Percentiles rank a stretch among this genome's conserved stretches.
phyloP scores from a whole-genome alignment of 2,113 vertebrate species.

The Ameiurus melas region DNA sequence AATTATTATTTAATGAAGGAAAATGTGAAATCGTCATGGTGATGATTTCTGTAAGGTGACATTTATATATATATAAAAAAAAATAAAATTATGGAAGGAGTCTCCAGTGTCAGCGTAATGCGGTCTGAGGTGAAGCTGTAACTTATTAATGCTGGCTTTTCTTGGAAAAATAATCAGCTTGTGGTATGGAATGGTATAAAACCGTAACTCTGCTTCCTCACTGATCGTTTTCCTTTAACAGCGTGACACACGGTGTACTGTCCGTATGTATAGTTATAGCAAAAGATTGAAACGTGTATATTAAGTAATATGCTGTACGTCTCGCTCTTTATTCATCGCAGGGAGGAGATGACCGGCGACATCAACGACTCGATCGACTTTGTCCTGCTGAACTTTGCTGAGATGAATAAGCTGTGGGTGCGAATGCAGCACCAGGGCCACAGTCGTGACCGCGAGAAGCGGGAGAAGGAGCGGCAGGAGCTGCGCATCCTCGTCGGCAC shows the following conservation, averaged over 20 bases:
- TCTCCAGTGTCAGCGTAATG: neutral
- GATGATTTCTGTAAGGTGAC: neutral
- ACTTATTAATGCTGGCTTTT: neutral
- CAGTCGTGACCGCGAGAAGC: conserved; percentile 93
- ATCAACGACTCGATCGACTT: conserved; percentile 98
- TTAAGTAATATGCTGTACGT: neutral
- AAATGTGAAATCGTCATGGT: too few species aligned
- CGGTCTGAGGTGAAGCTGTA: neutral
- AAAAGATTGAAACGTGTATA: neutral
- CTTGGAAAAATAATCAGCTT: neutral
- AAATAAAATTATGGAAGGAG: neutral
- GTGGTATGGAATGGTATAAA: neutral
- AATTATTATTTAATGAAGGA: too few species aligned
- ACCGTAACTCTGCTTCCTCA: neutral
- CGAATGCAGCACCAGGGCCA: conserved; percentile 99
- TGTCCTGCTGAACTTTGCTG: conserved; percentile 95
- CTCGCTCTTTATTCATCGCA: conserved; percentile 20
- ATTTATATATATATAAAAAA: neutral
- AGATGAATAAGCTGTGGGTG: conserved; percentile 99
- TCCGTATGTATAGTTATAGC: neutral
- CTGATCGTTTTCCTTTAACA: neutral
- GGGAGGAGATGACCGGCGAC: conserved; percentile 95
- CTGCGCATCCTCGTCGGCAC: conserved; percentile 95
- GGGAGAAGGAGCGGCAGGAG: conserved; percentile 94
- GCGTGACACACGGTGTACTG: neutral